Base-by-base conservation (phyloP, 1,140 invertebrate genomes). In the Hyphantria cunea region DNA sequence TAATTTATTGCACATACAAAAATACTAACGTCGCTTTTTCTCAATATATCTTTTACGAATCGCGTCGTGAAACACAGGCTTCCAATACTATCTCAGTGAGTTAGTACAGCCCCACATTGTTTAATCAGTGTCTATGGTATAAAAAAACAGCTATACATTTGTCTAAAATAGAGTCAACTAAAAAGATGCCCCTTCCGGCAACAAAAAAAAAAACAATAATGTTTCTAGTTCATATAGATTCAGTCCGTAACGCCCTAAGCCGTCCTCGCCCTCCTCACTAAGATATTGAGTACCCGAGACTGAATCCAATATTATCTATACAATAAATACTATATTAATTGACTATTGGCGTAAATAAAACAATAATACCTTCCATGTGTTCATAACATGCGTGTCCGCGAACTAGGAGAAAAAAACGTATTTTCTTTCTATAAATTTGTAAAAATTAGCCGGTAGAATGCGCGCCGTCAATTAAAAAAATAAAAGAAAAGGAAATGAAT, bases 1-100 rank as follows among this genome's bases (percentile, higher is more conserved):
- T 82, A 81, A 79, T 77, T 80, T 85, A 89, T 86, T 87, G 86
- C 86, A 87, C 86, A 86, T 87, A 89, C 60, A 86, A 87, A 87
- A 85, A 84, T 82, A 87, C 74, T 77, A 70, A 84, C 84, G 77
- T 70, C 68, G 61, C 63, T 66, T 69, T 72, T 68, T 69, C 54
- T 64, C 67, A 49, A 66, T 48, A 51, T 48, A 25, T 56, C 37
- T 52, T 48, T 32, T 42, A 53, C 39, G 52, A 74, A 71, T 77
- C 70, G 66, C 70, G 66, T 25, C 48, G 55, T 76, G 72, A 78
- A 80, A 70, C 3, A 25, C 78, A 74, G 74, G 76, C 69, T 62
- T 54, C 59, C 61, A 66, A 71, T 62, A 58, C 62, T 62, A 66
- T 58, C 70, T 49, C 53, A 64, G 56, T 65, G 48, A 56, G 49